phyloP scores from a whole-genome alignment of 1,140 invertebrate genomes.

The Lepeophtheirus salmonis region DNA sequence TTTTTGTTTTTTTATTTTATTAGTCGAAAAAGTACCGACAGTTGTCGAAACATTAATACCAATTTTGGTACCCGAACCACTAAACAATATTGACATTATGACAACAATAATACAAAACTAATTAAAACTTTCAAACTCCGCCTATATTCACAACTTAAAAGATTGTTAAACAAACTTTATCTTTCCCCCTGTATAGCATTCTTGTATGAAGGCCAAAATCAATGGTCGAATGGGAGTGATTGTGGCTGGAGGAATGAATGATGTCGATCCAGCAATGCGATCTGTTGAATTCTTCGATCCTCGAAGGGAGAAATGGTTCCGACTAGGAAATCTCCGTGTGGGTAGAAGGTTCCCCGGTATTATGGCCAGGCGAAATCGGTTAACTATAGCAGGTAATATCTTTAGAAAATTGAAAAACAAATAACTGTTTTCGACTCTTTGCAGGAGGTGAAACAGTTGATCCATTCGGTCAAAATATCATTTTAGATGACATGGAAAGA shows the following conservation, averaged over 20 bases:
- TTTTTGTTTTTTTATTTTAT: no score
- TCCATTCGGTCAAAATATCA: not conserved
- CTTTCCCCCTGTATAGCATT: no score
- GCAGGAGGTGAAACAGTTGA: not conserved
- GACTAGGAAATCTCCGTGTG: not conserved
- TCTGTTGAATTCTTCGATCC: constrained; percentile 9
- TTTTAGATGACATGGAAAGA: constrained; percentile 12
- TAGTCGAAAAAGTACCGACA: no score
- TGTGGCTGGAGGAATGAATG: constrained; percentile 5
- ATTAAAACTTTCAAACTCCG: no score
- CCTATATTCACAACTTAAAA: no score
- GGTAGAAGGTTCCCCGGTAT: constrained; percentile 11
- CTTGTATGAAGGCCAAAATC: constrained; percentile 5
- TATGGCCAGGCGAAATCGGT: not conserved
- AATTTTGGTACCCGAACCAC: no score
- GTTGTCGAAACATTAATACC: no score
- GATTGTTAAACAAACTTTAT: no score
- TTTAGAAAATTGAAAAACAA: not conserved
- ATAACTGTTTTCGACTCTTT: not conserved
- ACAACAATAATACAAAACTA: no score
- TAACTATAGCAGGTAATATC: not conserved
- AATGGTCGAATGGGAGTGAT: constrained; percentile 8
- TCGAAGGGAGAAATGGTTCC: not conserved
- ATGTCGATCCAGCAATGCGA: not conserved
- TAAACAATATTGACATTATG: no score